Evolutionary conservation across 2,888 invertebrate species (phyloP), one percentile per base, ranked within the genome.

Genomic region (Lasioglossum morio): DNA sequence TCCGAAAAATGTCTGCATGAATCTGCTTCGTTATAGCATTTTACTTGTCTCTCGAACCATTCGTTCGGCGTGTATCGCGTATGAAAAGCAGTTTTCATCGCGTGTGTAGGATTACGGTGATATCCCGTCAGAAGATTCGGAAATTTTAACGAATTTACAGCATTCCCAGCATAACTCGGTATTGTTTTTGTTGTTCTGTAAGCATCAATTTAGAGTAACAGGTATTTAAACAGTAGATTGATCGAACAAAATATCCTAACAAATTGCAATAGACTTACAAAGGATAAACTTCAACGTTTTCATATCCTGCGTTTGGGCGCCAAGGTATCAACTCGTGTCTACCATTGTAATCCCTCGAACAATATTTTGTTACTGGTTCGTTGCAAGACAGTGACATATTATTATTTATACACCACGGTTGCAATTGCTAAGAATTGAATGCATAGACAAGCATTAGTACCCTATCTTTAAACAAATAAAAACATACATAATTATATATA

Each of bases 61-160:
- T 99, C 99, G 90, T 98, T 97, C 80, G 98, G 98, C 1, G 99
- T 98, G 95, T 98, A 99, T 86, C 98, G 96, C 0, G 99, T 98
- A 95, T 98, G 98, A 53, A 99, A 96, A 0, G 98, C 98, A 0
- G 98, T 97, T 82, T 98, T 96, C 0, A 98, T 97, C 0, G 98
- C 98, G 94, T 98, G 98, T 85, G 97, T 97, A 4, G 98, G 97
- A 95, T 98, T 98, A 57, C 97, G 96, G 94, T 98, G 98, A 95
- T 98, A 98, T 7, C 98, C 98, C 0, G 97, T 98, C 82, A 98
- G 97, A 91, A 98, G 95, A 96, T 98, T 98, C 23, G 98, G 98
- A 94, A 98, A 98, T 89, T 97, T 97, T 85, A 98, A 95, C 0
- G 98, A 97, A 19, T 97, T 97, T 97, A 97, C 97, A 82, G 96